These are phyloP conservation scores for Eufriesea mexicana DNA, from an alignment of 1,140 invertebrate species.

Conservation along the genomic window DNA sequence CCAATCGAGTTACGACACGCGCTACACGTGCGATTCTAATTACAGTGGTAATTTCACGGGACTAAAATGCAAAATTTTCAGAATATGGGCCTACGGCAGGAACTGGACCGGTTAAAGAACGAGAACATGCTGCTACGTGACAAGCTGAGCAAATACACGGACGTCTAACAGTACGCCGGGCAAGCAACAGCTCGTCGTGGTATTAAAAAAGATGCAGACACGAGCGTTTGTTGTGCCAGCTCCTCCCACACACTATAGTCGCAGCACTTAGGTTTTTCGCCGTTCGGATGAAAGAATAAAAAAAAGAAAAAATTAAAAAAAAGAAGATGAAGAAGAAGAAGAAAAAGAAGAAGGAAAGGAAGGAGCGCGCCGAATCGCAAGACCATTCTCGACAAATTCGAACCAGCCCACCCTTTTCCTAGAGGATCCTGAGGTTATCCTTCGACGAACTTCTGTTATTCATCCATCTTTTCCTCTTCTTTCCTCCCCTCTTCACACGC, in stretches of 20 bases:
- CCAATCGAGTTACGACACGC: not conserved
- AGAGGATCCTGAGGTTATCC: slow-evolving; percentile 39
- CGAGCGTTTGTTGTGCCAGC: slow-evolving; percentile 50
- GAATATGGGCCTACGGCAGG: slow-evolving; percentile 93
- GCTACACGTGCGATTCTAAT: not conserved
- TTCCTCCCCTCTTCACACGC: slow-evolving; percentile 5
- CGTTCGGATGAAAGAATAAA: slow-evolving; percentile 28
- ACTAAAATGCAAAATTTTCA: slow-evolving; percentile 77
- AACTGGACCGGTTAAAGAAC: slow-evolving; percentile 93
- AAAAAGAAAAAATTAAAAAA: slow-evolving; percentile 8
- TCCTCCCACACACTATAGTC: slow-evolving; percentile 53
- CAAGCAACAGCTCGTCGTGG: slow-evolving; percentile 51
- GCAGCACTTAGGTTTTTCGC: slow-evolving; percentile 57
- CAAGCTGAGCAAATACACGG: slow-evolving; percentile 92
- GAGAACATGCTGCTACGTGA: slow-evolving; percentile 94
- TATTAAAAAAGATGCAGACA: slow-evolving; percentile 49
- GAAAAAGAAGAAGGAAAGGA: slow-evolving; percentile 14
- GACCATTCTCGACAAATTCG: slow-evolving; percentile 28
- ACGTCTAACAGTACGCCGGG: slow-evolving; percentile 84
- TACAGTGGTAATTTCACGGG: not conserved
- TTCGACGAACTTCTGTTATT: slow-evolving; percentile 16
- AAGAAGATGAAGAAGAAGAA: not conserved
- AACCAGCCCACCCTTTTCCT: slow-evolving; percentile 2
- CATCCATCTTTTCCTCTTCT: slow-evolving; percentile 25
- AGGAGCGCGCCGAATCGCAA: slow-evolving; percentile 42